Evolutionary conservation across 2,113 vertebrate species (phyloP).

Genomic region (Limanda limanda): DNA sequence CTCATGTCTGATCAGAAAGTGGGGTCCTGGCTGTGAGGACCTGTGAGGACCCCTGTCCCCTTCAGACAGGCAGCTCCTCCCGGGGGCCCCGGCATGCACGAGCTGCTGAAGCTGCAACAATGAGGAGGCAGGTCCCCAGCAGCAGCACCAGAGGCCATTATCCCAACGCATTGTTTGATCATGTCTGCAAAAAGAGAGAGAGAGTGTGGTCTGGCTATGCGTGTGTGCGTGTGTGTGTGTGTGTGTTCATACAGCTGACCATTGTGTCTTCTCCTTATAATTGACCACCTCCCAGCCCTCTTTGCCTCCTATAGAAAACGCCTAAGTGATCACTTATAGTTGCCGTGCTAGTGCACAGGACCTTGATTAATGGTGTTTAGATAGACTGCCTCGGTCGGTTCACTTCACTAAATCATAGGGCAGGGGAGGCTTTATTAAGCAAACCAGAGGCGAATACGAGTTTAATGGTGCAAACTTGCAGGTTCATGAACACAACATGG

Average conservation of each 20-base stretch:
- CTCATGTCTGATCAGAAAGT: constrained; percentile 47
- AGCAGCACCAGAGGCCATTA: constrained; percentile 46
- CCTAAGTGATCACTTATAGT: constrained; percentile 70
- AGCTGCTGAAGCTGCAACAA: constrained; percentile 66
- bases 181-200: constrained; percentile 9
- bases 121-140: constrained; percentile 34
- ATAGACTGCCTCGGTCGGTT: constrained; percentile 56
- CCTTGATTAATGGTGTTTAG: constrained; percentile 71
- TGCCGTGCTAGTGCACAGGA: constrained; percentile 43
- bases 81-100: constrained; percentile 5
- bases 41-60: constrained; percentile 37
- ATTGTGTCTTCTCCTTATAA: constrained; percentile 31
- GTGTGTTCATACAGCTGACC: constrained; percentile 1
- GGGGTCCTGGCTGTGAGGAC: constrained; percentile 28
- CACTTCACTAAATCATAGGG: constrained; percentile 58
- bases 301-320: constrained; percentile 49
- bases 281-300: constrained; percentile 33
- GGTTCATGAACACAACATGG: not conserved
- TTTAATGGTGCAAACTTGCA: constrained; percentile 7
- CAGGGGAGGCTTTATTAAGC: constrained; percentile 48
- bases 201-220: not conserved
- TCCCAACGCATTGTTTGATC: constrained; percentile 34
- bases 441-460: constrained; percentile 34
- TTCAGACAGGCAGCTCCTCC: constrained; percentile 37
- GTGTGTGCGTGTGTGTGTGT: not conserved